Percentiles rank a stretch among this genome's conserved stretches.
Evolutionary conservation across 2,797 vertebrate genomes (phyloP).

Genomic region (Gallinago solitaria): DNA sequence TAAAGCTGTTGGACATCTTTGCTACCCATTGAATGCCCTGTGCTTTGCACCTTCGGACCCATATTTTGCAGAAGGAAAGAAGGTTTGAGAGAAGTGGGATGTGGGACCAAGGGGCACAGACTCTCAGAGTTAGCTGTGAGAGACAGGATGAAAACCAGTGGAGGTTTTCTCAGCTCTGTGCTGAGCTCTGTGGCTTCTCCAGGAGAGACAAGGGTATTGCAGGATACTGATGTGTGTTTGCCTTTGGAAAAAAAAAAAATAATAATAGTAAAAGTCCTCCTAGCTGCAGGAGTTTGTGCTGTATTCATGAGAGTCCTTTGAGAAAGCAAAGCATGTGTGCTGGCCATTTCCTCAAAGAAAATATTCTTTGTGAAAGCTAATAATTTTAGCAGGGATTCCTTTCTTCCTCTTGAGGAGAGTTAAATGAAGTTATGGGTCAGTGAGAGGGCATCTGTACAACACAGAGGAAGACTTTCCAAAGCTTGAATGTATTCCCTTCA

Average conservation of each 20-base stretch:
- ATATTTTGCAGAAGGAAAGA: background rate
- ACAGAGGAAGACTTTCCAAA: constrained; percentile 10
- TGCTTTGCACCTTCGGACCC: rapidly evolving
- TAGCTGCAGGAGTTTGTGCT: background rate
- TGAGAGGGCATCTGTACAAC: constrained; percentile 24
- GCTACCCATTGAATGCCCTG: background rate
- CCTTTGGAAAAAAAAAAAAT: background rate
- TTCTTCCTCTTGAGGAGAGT: constrained; percentile 58
- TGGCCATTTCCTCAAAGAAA: constrained; percentile 48
- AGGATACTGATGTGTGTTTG: background rate
- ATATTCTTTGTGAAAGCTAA: constrained; percentile 25
- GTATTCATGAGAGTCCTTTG: background rate
- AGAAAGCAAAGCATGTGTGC: constrained; percentile 48
- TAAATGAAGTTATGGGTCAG: constrained; percentile 60
- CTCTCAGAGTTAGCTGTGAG: background rate
- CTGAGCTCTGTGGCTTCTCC: background rate
- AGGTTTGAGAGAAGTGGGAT: background rate
- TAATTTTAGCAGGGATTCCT: constrained; percentile 60
- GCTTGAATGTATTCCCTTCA: background rate
- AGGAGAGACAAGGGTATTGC: background rate
- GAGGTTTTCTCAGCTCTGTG: background rate
- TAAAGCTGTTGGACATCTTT: background rate
- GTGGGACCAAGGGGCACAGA: background rate
- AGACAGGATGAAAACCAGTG: background rate
- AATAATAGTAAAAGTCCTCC: background rate